Conservation (phyloP, 2,113 vertebrate species). For the Hemiprocne comata region DNA sequence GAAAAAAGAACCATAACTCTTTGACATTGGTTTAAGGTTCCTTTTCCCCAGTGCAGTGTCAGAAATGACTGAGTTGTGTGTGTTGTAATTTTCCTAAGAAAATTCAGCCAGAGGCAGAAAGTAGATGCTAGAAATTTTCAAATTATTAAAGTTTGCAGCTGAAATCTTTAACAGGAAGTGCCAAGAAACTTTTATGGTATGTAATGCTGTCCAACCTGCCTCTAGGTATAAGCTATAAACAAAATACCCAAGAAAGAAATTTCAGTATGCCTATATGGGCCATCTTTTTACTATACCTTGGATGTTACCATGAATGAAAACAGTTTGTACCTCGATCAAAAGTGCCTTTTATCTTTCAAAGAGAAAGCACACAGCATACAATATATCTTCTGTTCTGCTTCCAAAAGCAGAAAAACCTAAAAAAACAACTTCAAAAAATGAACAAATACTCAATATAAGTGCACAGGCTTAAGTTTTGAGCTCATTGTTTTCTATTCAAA, state of each 20-base stretch:
- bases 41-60: neutral
- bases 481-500: neutral
- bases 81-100: neutral
- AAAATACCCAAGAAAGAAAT: neutral
- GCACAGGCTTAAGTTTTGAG: neutral
- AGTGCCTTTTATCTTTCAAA: slow-evolving; percentile 33
- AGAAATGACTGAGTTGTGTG: neutral
- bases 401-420: neutral
- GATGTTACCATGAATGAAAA: neutral
- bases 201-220: neutral
- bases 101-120: neutral
- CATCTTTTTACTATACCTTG: neutral
- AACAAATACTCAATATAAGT: neutral
- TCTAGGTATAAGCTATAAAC: neutral
- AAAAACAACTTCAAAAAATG: neutral
- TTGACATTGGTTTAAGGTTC: neutral
- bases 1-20: neutral
- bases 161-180: neutral
- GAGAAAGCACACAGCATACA: neutral
- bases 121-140: neutral
- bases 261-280: neutral
- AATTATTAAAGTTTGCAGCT: neutral
- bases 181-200: neutral
- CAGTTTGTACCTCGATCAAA: slow-evolving; percentile 4
- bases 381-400: slow-evolving; percentile 15